Base-by-base conservation (phyloP, 2,797 vertebrate species). In the Molossus molossus region DNA sequence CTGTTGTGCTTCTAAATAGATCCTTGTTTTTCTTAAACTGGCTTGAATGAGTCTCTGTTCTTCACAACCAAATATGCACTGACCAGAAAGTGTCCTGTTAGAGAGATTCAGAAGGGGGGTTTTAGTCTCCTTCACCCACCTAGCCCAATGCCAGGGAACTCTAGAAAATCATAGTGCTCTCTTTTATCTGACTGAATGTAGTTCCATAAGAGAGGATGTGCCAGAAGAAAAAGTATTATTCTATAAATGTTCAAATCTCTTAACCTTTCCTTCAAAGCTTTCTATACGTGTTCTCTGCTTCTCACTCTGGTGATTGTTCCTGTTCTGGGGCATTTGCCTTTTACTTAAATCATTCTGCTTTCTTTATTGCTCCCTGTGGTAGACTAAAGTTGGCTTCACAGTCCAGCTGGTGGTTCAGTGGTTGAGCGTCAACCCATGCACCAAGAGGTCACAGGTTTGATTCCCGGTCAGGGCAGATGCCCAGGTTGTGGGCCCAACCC, bases 21-120 rank as follows among this genome's bases (percentile, higher is more conserved):
- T 72, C 37, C 33, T 88, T 85, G 18, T 80, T 94, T 94, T 76
- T 67, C 70, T 83, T 85, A 82, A 84, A 45, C n/a, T 82, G 37
- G 25, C 40, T 90, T 40, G 14, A 90, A 25, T 77, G 81, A 73
- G 45, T 89, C 90, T 96, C 37, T 90, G 2, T 87, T 85, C 76
- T 90, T 93, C 33, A 92, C 14, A 79, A 50, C n/a, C 72, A 91
- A 33, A n/a, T 50, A 20, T 29, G 21, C 69, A n/a, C 45, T 70
- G 82, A 76, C 23, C 29, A 12, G 40, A 80, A 83, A 65, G 33
- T 80, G 50, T 89, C 87, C 58, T 77, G 12, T 33, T 86, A 45
- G n/a, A 60, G 76, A 90, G 77, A 83, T 80, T 91, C 60, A 37
- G 14, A 25, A 55, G 65, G 29, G 27, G 18, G 73, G 90, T 84